Percentiles rank a stretch among this genome's conserved stretches.
These are phyloP conservation scores for Eidolon helvum DNA, from an alignment of 2,113 vertebrate genomes.

Conservation along the genomic window DNA sequence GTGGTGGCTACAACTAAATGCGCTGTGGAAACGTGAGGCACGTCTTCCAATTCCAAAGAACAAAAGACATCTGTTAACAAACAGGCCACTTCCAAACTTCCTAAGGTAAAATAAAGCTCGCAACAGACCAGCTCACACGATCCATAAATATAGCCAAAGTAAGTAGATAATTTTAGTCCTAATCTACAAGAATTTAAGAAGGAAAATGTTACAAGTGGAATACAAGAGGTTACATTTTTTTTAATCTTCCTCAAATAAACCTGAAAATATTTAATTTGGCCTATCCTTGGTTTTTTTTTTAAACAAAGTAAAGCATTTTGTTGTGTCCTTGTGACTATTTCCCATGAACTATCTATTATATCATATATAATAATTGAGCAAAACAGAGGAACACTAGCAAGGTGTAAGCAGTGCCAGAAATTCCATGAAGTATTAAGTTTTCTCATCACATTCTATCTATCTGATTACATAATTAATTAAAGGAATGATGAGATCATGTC, in stretches of 20 bases:
- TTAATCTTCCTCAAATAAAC: not conserved
- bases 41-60: not conserved
- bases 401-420: conserved; percentile 36
- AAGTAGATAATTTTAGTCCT: not conserved
- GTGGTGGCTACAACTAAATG: not conserved
- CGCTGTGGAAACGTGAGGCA: not conserved
- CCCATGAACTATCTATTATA: not conserved
- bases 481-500: conserved; percentile 66
- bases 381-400: not conserved
- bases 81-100: not conserved
- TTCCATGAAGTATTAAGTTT: conserved; percentile 25
- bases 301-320: not conserved
- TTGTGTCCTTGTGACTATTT: not conserved
- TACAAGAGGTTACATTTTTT: not conserved
- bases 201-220: not conserved
- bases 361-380: not conserved
- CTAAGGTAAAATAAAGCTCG: not conserved
- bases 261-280: not conserved
- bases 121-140: not conserved
- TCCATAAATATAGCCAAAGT: not conserved
- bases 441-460: conserved; percentile 22
- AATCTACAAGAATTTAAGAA: not conserved
- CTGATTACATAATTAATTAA: conserved; percentile 52
- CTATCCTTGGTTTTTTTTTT: not conserved
- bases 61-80: not conserved